Conservation (phyloP, 1,140 invertebrate species). For the Aricia agestis region DNA sequence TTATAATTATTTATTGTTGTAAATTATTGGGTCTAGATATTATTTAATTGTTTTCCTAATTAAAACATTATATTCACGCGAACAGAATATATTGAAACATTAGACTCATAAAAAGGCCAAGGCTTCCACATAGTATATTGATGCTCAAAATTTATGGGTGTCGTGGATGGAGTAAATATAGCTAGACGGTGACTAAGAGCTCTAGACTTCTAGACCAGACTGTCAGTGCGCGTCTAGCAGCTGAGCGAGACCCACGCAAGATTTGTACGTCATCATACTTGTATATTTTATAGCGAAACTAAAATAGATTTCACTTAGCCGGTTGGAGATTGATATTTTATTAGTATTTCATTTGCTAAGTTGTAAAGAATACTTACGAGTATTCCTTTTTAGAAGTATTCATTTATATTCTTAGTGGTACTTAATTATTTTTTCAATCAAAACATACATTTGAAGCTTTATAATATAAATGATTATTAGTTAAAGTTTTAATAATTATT, state of each 20-base stretch:
- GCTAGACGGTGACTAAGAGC: not conserved
- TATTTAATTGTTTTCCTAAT: too few relatives aligned
- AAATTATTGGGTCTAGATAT: too few relatives aligned
- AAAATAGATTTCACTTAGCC: not conserved
- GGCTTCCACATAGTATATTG: not conserved
- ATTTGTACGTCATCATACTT: not conserved
- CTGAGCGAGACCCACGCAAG: not conserved
- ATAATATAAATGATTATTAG: too few relatives aligned
- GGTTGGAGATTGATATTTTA: not conserved
- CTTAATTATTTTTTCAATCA: too few relatives aligned
- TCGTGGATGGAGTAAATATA: not conserved
- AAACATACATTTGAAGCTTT: too few relatives aligned
- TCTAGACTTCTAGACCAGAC: not conserved
- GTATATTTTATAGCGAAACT: not conserved
- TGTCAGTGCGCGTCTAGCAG: not conserved
- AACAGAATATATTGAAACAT: not conserved
- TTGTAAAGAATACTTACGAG: too few relatives aligned
- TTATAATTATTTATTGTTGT: too few relatives aligned
- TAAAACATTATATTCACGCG: not conserved
- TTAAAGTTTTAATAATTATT: too few relatives aligned
- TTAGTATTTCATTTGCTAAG: too few relatives aligned
- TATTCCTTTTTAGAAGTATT: too few relatives aligned
- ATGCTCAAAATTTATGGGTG: not conserved
- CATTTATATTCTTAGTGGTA: too few relatives aligned
- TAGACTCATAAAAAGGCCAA: not conserved